Base-by-base conservation (phyloP, 2,888 invertebrate genomes). In the Pseudolycoriella hygida region DNA sequence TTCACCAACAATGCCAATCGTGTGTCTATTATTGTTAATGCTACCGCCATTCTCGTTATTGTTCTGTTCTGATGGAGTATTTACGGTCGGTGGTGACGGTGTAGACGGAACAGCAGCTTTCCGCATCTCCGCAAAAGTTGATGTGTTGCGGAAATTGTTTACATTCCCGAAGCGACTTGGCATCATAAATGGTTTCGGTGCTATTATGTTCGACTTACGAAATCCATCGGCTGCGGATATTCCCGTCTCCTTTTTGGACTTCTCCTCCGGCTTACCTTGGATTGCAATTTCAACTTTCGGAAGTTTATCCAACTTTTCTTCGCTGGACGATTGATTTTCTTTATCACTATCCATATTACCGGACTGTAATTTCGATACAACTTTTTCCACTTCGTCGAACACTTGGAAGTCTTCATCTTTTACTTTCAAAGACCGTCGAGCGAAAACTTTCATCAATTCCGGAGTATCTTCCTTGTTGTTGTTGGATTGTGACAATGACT, bases 381-480 rank as follows among this genome's bases (percentile, higher is more conserved):
- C 32, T 11, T 43, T 20, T 20, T 67, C 62, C 40, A 61, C 60
- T 30, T 68, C 66, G 1, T 73, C 64, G 32, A 74, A 70, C 50
- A 75, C 73, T 49, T 73, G 72, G 14, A 73, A 70, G 38, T 82
- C 81, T 3, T 66, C 65, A 53, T 83, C 82, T 64, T 80, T 81
- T n/a, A 82, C 67, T 64, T 85, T 85, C 0, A 85, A 64, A n/a
- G 84, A 85, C 47, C 84, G 66, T 39, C 85, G 67, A 0, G 84
- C 84, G 57, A 85, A 85, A 1, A 85, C 85, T 63, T 84, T 84
- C 75, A 84, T 77, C 8, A 84, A 59, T 61, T 84, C 84, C 0
- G 84, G 83, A 58, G 82, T 80, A 47, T 82, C 80, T 46, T 72
- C 71, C 53, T 67, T 53, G 14, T 45, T 52, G 3, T 49, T 48